Percentiles rank a stretch among this genome's conserved stretches.
Conservation (phyloP, 2,797 vertebrate genomes). For the Phrynocephalus forsythii region DNA sequence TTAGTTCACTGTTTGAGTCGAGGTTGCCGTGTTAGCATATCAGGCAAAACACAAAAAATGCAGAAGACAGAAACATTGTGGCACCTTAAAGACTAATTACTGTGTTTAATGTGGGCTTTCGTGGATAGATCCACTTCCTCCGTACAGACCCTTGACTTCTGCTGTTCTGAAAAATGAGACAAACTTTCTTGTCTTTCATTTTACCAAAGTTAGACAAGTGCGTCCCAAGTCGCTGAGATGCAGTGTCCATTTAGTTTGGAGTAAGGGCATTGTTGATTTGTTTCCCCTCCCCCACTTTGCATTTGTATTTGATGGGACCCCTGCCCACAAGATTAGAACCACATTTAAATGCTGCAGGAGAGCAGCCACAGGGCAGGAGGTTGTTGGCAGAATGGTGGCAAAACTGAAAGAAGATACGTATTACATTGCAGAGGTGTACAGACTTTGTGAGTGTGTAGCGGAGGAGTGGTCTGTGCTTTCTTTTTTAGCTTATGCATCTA, state of each 20-base stretch:
- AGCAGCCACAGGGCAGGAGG: background rate
- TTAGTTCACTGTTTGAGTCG: background rate
- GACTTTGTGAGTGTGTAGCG: background rate
- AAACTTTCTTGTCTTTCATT: background rate
- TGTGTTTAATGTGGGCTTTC: no score
- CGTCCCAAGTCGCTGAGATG: background rate
- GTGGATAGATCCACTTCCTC: no score
- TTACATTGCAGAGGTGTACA: background rate
- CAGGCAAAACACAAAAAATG: no score
- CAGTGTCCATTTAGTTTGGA: background rate
- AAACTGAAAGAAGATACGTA: background rate
- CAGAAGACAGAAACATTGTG: no score
- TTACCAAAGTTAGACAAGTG: background rate
- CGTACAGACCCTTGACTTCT: no score
- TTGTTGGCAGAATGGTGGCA: background rate
- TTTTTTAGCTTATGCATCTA: constrained; percentile 42
- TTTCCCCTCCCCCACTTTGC: no score
- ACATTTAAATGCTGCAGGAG: background rate
- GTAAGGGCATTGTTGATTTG: background rate
- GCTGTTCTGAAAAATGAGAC: background rate
- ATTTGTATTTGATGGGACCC: background rate
- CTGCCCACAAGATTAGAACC: no score
- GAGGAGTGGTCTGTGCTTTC: background rate
- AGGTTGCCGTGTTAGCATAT: background rate
- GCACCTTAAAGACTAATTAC: no score